Conservation (phyloP, 2,888 invertebrate species). For the Eupelmus urozonus region DNA sequence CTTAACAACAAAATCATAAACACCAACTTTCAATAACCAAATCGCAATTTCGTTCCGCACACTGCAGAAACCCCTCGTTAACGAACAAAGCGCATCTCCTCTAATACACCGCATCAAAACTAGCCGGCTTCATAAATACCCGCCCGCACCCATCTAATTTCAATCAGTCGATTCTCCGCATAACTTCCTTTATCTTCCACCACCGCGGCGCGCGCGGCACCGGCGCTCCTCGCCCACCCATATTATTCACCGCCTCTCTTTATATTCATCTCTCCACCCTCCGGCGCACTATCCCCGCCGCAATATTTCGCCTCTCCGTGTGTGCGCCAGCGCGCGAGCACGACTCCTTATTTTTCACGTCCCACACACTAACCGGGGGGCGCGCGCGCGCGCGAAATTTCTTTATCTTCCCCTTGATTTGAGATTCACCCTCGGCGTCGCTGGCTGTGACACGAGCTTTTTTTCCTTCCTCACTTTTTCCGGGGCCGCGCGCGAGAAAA, state of each 20-base stretch:
- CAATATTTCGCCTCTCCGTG: constrained; percentile 22
- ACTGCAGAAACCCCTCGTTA: no score
- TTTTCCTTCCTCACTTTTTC: constrained; percentile 18
- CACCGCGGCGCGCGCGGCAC: background rate
- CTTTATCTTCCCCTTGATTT: constrained; percentile 57
- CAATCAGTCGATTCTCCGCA: constrained; percentile 7
- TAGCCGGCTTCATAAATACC: constrained; percentile 13
- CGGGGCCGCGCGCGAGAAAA: constrained; percentile 45
- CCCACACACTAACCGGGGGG: constrained; percentile 11
- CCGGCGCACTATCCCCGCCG: background rate
- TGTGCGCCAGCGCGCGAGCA: no score
- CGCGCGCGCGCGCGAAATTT: constrained; percentile 33
- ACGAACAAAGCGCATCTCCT: no score
- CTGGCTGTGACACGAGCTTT: constrained; percentile 29
- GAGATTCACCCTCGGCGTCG: constrained; percentile 54
- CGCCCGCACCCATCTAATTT: constrained; percentile 36
- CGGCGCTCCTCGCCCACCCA: no score
- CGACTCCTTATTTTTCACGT: constrained; percentile 46
- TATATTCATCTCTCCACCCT: constrained; percentile 1
- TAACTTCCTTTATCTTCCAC: constrained; percentile 17
- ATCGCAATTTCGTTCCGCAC: no score
- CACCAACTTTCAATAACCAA: no score
- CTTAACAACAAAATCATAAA: no score
- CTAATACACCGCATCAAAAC: no score
- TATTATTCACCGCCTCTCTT: constrained; percentile 3